Evolutionary conservation across 2,888 invertebrate genomes (phyloP).

Genomic region (Rhagophthalmus giganteus): DNA sequence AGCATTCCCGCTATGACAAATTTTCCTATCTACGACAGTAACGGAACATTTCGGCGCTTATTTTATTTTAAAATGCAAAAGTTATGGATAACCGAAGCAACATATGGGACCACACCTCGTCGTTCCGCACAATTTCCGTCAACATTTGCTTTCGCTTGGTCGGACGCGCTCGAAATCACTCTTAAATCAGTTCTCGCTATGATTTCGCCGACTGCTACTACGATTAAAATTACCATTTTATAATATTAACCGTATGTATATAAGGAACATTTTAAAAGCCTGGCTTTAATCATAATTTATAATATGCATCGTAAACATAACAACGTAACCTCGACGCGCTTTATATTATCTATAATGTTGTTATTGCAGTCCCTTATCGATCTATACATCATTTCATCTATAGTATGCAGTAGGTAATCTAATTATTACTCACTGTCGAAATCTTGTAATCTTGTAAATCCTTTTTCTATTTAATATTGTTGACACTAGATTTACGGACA

Average conservation of each 20-base stretch:
- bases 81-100: slow-evolving; percentile 24
- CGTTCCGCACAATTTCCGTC: slow-evolving; percentile 45
- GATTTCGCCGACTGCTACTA: slow-evolving; percentile 23
- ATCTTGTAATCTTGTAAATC: too few species aligned
- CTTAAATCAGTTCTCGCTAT: slow-evolving; percentile 40
- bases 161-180: slow-evolving; percentile 41
- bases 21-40: slow-evolving; percentile 20
- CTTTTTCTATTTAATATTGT: too few species aligned
- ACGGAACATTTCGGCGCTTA: slow-evolving; percentile 25
- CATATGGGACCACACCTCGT: slow-evolving; percentile 46
- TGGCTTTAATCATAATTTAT: too few species aligned
- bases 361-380: too few species aligned
- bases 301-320: neutral
- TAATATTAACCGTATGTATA: slow-evolving; percentile 3
- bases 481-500: too few species aligned
- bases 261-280: too few species aligned
- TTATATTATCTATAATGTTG: too few species aligned
- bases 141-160: slow-evolving; percentile 40
- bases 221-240: slow-evolving; percentile 19
- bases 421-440: too few species aligned
- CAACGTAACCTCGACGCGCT: neutral
- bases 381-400: too few species aligned
- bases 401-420: too few species aligned
- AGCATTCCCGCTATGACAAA: slow-evolving; percentile 25
- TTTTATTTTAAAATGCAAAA: slow-evolving; percentile 23